A percentile compares a stretch with the other conserved stretches of the same genome.
These are phyloP conservation scores for Lepilemur septentrionalis DNA, from an alignment of 2,797 vertebrate genomes.

Conservation along the genomic window DNA sequence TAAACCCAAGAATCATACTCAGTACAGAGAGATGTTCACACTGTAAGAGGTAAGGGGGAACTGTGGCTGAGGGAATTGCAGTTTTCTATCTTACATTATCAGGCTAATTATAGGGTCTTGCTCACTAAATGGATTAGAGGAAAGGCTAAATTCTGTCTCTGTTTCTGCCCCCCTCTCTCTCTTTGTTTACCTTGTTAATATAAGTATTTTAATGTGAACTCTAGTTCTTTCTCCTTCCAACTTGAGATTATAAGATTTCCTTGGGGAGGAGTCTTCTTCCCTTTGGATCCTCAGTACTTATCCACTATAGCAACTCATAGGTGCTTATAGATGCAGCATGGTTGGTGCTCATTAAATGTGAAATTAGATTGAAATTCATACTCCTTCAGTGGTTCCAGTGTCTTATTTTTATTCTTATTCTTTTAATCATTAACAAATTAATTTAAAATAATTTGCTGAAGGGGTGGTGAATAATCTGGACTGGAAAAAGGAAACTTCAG, in stretches of 20 bases:
- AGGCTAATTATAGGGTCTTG: neutral
- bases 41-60: neutral
- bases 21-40: neutral
- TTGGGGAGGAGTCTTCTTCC: neutral
- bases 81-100: neutral
- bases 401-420: slow-evolving; percentile 21
- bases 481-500: neutral
- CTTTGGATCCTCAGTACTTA: neutral
- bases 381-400: neutral
- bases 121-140: neutral
- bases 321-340: neutral
- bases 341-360: neutral
- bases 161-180: neutral
- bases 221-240: neutral
- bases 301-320: neutral
- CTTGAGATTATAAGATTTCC: neutral
- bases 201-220: neutral
- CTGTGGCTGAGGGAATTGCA: neutral
- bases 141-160: neutral
- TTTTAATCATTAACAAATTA: slow-evolving; percentile 35
- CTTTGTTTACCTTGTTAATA: neutral
- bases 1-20: neutral
- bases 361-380: neutral
- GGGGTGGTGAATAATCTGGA: neutral
- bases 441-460: slow-evolving; percentile 32